Evolutionary conservation across 2,113 vertebrate genomes (phyloP), one percentile per base, ranked within the genome.

Genomic region (Nibea albiflora): DNA sequence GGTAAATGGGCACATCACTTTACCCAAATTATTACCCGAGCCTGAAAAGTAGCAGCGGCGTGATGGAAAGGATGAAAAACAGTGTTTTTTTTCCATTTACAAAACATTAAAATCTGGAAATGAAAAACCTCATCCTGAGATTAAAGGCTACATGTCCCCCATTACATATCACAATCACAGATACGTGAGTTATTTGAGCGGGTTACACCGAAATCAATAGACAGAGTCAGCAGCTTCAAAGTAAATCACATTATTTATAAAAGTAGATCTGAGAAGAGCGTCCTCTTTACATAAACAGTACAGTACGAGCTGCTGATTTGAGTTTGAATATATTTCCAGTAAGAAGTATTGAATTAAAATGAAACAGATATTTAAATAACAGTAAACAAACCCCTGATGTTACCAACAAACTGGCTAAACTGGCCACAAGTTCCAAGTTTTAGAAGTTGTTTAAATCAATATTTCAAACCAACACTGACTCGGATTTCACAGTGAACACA

Each of bases 1-100:
- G 15, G 35, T 4, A 66, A 85, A 78, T 53, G 63, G 62, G 42
- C 2, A 26, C 58, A 67, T 82, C 20, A 4, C 53, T 80, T 78
- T 28, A 53, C 50, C 11, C 26, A 19, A 56, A 80, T 67, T 22
- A 76, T 61, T n/a, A 9, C 7, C 39, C 20, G 11, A 24, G 57
- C 42, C 58, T 62, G 22, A 78, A 69, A 53, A 58, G 56, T 39
- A 26, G 11, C 7, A 11, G 35, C 7, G 9, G 1, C 16, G 4
- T 53, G 63, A 68, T 20, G 6, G 67, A 67, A 72, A 54, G 22
- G 10, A 35, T 11, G 17, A 46, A 39, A 26, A 60, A 14, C 39
- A 19, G 5, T 1, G 0, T 10, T 8, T 31, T 50, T 50, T 56
- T 17, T 31, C 11, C 9, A 28, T 42, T 76, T 5, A 19, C 5